phyloP scores from a whole-genome alignment of 1,140 invertebrate genomes.

The Orius laevigatus region DNA sequence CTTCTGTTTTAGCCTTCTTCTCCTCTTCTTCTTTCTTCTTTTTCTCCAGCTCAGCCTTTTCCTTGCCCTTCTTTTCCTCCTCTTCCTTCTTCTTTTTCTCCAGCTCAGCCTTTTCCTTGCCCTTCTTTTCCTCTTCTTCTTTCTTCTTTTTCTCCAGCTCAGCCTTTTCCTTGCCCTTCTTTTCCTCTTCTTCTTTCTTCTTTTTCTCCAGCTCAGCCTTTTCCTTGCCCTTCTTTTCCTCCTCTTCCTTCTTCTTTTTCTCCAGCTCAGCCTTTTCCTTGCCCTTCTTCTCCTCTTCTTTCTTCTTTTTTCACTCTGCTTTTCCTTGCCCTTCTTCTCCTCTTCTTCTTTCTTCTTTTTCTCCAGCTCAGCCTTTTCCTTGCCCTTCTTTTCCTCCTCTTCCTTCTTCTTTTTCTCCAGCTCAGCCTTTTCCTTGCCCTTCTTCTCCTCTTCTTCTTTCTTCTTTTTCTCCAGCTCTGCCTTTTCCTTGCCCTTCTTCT shows the following conservation, averaged over 20 bases:
- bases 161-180: not conserved
- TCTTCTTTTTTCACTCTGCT: constrained; percentile 7
- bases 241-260: constrained; percentile 1
- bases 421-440: not conserved
- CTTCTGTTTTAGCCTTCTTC: not conserved
- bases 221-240: constrained; percentile 3
- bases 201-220: constrained; percentile 10
- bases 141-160: not conserved
- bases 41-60: constrained; percentile 4
- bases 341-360: not conserved
- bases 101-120: not conserved
- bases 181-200: constrained; percentile 18
- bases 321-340: not conserved
- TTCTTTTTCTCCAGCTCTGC: constrained; percentile 12
- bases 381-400: not conserved
- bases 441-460: not conserved
- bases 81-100: not conserved
- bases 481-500: constrained; percentile 6
- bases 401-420: constrained; percentile 12
- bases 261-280: constrained; percentile 13
- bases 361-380: not conserved
- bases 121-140: constrained; percentile 3
- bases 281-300: constrained; percentile 12
- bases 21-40: not conserved
- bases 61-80: constrained; percentile 1